A percentile compares a stretch with the other conserved stretches of the same genome.
Evolutionary conservation across 2,113 vertebrate species (phyloP).

Genomic region (Lonchura striata): DNA sequence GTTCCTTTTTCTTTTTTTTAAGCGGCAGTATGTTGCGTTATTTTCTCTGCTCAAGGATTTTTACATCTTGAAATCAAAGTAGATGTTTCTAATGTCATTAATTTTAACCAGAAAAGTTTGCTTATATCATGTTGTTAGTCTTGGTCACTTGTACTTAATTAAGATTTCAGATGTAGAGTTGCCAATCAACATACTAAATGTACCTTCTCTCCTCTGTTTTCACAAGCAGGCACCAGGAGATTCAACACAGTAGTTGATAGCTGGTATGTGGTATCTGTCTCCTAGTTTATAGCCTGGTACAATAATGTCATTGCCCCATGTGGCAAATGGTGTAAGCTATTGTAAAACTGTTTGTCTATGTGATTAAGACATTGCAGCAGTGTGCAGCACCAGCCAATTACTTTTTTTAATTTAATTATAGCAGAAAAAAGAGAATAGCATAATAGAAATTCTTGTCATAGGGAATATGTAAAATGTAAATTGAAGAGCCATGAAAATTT

Average conservation of each 20-base stretch:
- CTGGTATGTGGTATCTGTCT: constrained; percentile 75
- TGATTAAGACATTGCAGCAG: constrained; percentile 84
- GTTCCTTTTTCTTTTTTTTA: not conserved
- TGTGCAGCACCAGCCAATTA: constrained; percentile 83
- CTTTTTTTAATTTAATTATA: constrained; percentile 87
- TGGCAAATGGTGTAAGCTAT: constrained; percentile 84
- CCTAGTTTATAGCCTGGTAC: constrained; percentile 77
- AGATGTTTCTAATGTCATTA: not conserved
- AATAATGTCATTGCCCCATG: constrained; percentile 82
- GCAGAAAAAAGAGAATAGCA: constrained; percentile 80
- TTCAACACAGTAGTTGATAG: constrained; percentile 65
- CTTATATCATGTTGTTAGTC: constrained; percentile 29
- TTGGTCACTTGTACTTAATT: constrained; percentile 64
- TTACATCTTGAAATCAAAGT: not conserved
- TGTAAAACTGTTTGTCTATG: constrained; percentile 86
- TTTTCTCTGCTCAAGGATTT: not conserved
- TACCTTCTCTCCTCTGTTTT: constrained; percentile 54
- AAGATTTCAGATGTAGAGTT: constrained; percentile 62
- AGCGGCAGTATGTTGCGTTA: not conserved
- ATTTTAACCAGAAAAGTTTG: constrained; percentile 19
- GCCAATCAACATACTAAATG: constrained; percentile 59
- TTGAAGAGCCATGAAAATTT: constrained; percentile 84
- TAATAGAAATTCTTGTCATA: constrained; percentile 84
- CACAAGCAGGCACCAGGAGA: constrained; percentile 62
- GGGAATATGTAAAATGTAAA: constrained; percentile 83